Conservation (phyloP, 1,140 invertebrate species). For the Ceratosolen fusciceps region DNA sequence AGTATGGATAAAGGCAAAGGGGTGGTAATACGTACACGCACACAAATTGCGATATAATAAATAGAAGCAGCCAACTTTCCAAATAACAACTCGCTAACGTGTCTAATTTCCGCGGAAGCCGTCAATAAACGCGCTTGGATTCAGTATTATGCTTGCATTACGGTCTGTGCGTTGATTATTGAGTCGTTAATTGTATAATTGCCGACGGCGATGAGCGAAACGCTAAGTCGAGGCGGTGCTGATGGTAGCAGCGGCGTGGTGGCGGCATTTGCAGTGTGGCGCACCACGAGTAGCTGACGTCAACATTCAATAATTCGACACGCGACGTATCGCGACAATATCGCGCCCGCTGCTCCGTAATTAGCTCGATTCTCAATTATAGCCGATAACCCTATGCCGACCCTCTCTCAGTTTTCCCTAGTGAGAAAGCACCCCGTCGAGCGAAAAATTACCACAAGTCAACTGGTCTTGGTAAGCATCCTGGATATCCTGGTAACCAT, state of each 20-base stretch:
- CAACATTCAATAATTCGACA: slow-evolving; percentile 66
- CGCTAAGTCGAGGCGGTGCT: slow-evolving; percentile 47
- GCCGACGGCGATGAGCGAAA: slow-evolving; percentile 54
- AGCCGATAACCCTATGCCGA: slow-evolving; percentile 56
- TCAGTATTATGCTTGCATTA: slow-evolving; percentile 22
- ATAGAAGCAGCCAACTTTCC: neutral
- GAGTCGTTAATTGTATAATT: slow-evolving; percentile 63
- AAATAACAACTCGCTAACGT: slow-evolving; percentile 2
- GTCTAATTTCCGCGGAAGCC: slow-evolving; percentile 36
- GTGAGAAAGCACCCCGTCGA: neutral
- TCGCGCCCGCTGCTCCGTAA: slow-evolving; percentile 55
- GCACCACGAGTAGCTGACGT: slow-evolving; percentile 54
- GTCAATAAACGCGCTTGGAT: slow-evolving; percentile 28
- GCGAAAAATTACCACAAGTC: neutral
- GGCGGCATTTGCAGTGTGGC: slow-evolving; percentile 37
- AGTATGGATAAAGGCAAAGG: no score
- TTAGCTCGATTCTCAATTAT: slow-evolving; percentile 62
- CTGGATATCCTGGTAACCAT: no score
- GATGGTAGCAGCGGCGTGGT: slow-evolving; percentile 49
- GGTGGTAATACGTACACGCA: neutral
- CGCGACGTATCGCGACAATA: slow-evolving; percentile 59
- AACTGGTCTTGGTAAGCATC: no score
- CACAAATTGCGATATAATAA: neutral
- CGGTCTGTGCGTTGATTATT: slow-evolving; percentile 32
- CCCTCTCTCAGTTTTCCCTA: neutral